Percentiles rank a stretch among this genome's conserved stretches.
Evolutionary conservation across 2,797 vertebrate species (phyloP).

Genomic region (Gephyroberyx darwinii): DNA sequence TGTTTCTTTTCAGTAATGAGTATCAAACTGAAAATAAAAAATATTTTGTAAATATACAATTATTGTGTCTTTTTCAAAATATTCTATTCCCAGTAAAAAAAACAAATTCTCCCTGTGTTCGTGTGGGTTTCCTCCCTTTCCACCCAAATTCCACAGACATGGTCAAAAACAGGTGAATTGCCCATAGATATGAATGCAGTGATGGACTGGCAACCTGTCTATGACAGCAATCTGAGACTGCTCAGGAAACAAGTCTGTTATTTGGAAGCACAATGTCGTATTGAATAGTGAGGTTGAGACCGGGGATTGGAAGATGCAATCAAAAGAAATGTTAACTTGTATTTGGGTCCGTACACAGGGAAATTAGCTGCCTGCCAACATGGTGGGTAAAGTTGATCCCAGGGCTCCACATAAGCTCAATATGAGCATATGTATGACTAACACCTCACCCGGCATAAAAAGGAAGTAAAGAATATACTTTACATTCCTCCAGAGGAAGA

Average conservation of each 20-base stretch:
- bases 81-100: too few species aligned
- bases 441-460: conserved; percentile 17
- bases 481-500: conserved; percentile 24
- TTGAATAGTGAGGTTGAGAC: not conserved
- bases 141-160: too few species aligned
- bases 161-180: too few species aligned
- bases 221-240: not conserved
- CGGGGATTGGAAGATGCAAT: not conserved
- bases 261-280: not conserved
- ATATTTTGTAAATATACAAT: too few species aligned
- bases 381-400: conserved; percentile 11
- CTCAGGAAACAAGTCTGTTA: not conserved
- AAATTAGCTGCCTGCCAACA: conserved; percentile 26
- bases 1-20: too few species aligned
- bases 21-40: too few species aligned
- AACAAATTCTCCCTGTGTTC: too few species aligned
- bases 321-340: not conserved
- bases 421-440: conserved; percentile 15
- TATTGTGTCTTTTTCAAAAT: too few species aligned
- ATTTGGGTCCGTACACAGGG: conserved; percentile 4
- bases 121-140: too few species aligned
- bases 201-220: too few species aligned
- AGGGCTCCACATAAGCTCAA: not conserved
- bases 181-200: too few species aligned
- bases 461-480: not conserved